Evolutionary conservation across 1,140 invertebrate species (phyloP), one percentile per base, ranked within the genome.

Genomic region (Zaprionus nigranus): DNA sequence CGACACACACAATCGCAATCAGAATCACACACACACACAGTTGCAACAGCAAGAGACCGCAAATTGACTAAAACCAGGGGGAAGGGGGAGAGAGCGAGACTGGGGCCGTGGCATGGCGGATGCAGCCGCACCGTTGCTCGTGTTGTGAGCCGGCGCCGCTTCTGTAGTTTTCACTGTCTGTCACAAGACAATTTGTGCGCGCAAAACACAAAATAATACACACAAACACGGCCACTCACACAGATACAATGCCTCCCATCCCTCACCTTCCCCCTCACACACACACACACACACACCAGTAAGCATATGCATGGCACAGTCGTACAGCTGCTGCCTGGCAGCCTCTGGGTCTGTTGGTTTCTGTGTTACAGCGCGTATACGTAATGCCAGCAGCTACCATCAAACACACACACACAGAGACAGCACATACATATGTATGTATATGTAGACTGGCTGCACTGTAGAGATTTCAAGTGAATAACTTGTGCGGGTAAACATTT

Each of bases 401-500:
- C 28, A 30, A 87, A 82, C 22, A 72, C 38, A 46, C 57, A 54
- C 7, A 36, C 51, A 68, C 26, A 68, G 24, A 79, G 57, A 51
- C 26, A 11, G 2, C 30, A 60, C 51, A 70, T 40, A 53, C 22
- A 43, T 40, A 49, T 12, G 43, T 57, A 60, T n/a, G 43, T 58
- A 11, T 53, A 28, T 67, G 34, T 46, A 20, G 38, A 72, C 61
- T 49, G 22, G 73, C 46, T 77, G 72, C 81, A 68, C 71, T 83
- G 85, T 84, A 79, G 81, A 90, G 84, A 90, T 90, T 90, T 90
- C 85, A 90, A 90, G 85, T 85, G 85, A 90, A 90, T 90, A 90
- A 90, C 85, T 90, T 90, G 85, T 90, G 85, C 81, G 85, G 85
- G 85, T 90, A 90, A 90, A 90, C 85, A 90, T 90, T 90, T 90